Percentiles rank a stretch among this genome's conserved stretches.
Conservation (phyloP, 2,113 vertebrate genomes). For the Cottus gobio region DNA sequence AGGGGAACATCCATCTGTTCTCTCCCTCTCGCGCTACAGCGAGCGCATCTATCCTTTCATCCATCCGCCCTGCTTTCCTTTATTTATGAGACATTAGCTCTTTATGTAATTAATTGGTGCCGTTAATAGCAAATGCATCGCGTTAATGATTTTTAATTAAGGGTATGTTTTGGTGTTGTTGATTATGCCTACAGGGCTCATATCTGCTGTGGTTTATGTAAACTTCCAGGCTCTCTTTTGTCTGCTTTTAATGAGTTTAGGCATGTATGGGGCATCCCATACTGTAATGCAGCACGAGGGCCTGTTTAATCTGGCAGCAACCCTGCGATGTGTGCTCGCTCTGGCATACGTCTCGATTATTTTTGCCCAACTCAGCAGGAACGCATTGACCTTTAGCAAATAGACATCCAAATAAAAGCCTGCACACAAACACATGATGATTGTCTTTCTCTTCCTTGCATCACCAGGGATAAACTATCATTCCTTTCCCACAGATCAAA, state of each 20-base stretch:
- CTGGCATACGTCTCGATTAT: constrained; percentile 8
- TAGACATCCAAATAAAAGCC: constrained; percentile 32
- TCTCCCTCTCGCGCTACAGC: constrained; percentile 15
- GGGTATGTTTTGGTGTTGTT: constrained; percentile 71
- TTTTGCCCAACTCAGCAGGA: constrained; percentile 18
- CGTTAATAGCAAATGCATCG: constrained; percentile 72
- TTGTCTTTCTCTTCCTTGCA: constrained; percentile 37
- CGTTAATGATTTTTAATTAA: constrained; percentile 79
- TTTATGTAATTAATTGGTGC: constrained; percentile 75
- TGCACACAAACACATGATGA: constrained; percentile 15
- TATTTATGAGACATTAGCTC: constrained; percentile 73
- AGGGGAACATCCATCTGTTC: constrained; percentile 64
- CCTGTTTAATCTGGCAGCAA: constrained; percentile 31
- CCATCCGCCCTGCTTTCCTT: constrained; percentile 49
- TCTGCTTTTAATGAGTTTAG: constrained; percentile 57
- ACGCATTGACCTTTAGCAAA: constrained; percentile 54
- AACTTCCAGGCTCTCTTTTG: constrained; percentile 63
- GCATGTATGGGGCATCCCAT: constrained; percentile 6
- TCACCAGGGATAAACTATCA: constrained; percentile 33
- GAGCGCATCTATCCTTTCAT: constrained; percentile 48
- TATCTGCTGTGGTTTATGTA: constrained; percentile 68
- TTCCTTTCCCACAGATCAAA: constrained; percentile 54
- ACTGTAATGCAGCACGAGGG: constrained; percentile 28
- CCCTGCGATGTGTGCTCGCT: constrained; percentile 19
- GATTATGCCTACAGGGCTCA: constrained; percentile 65